Base-by-base conservation (phyloP, 2,113 vertebrate species). In the Corythaixoides concolor region DNA sequence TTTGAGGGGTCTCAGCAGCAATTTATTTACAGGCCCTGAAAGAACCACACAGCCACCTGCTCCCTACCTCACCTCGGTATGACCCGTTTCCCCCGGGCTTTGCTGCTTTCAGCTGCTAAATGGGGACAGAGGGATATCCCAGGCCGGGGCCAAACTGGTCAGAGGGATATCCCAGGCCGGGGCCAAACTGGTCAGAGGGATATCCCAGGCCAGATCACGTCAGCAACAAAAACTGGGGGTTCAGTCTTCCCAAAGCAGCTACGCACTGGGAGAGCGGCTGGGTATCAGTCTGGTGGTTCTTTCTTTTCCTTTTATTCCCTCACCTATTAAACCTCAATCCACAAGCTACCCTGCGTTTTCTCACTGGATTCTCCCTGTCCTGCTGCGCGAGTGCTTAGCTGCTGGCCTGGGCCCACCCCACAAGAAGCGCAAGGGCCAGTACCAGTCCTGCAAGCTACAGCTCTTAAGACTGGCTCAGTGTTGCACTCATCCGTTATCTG, bases 251-350 rank as follows among this genome's bases (percentile, higher is more conserved):
- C 22, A 12, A 43, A n/a, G 60, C 2, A 5, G 30, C 49, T 2
- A 5, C 8, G 21, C 17, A 13, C 12, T 6, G 4, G 21, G 18
- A 18, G 11, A 22, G 12, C 13, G 2, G 43, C 0, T 3, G 15
- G 17, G 37, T 20, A 10, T 9, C 4, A 6, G 17, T 9, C 26
- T 2, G 15, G 41, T 2, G 4, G 23, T 11, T 56, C 33, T 56
- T 30, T 66, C 10, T 15, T 49, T 47, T 12, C 22, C 20, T 10
- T 18, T n/a, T 28, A 20, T 41, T 28, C 37, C 67, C 24, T 72
- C 56, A 11, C 11, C 5, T 28, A 5, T 24, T 45, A 35, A 62
- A 35, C 60, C 22, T 22, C 21, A 58, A n/a, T 11, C 18, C 15
- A 14, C 33, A 18, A 5, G 6, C 56, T 16, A 55, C 9, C 20